These are phyloP conservation scores for Oreochromis aureus DNA, from an alignment of 2,113 vertebrate genomes.

Conservation along the genomic window DNA sequence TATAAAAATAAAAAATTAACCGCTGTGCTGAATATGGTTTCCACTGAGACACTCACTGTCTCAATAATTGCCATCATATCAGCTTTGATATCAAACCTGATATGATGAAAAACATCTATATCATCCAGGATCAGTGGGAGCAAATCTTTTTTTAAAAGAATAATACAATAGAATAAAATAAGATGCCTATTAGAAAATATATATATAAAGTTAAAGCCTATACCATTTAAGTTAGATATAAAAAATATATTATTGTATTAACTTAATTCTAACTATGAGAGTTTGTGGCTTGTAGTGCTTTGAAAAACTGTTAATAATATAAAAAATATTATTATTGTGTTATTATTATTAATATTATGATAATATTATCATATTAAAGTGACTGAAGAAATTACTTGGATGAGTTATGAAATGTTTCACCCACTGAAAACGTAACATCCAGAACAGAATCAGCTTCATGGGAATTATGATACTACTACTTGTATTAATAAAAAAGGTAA, in stretches of 20 bases:
- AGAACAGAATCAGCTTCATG: not conserved
- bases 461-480: not conserved
- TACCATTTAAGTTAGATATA: not conserved
- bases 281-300: not conserved
- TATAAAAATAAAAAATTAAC: not conserved
- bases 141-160: not conserved
- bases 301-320: not conserved
- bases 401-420: not conserved
- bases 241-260: not conserved
- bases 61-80: not conserved
- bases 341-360: not conserved
- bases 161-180: not conserved
- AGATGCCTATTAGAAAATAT: not conserved
- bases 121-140: not conserved
- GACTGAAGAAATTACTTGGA: not conserved
- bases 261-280: not conserved
- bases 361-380: not conserved
- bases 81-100: not conserved
- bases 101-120: not conserved
- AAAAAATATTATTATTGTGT: not conserved
- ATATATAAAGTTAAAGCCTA: not conserved
- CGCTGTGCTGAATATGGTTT: not conserved
- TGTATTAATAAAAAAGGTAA: not conserved
- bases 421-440: not conserved
- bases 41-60: not conserved